These are phyloP conservation scores for Ricordea florida DNA, from an alignment of 92 coral and sea anemone genomes.

Conservation along the genomic window DNA sequence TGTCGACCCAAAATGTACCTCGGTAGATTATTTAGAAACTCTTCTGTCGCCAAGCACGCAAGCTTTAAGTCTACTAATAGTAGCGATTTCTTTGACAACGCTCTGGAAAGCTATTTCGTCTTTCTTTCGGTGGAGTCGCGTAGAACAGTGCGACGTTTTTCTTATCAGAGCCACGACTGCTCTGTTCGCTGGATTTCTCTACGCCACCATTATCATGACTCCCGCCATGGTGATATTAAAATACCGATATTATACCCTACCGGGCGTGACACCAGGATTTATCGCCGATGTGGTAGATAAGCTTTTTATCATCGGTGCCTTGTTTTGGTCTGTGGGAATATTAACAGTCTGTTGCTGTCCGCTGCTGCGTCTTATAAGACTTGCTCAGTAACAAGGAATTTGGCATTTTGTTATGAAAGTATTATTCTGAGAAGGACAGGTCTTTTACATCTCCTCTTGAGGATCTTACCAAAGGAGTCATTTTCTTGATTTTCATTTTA, in stretches of 20 bases:
- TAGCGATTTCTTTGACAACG: slow-evolving; percentile 79
- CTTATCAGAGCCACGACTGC: slow-evolving; percentile 83
- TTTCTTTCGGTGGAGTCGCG: slow-evolving; percentile 93
- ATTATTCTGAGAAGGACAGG: no score
- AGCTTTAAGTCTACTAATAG: slow-evolving; percentile 64
- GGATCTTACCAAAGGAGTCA: no score
- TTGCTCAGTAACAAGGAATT: slow-evolving; percentile 46
- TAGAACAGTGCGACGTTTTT: slow-evolving; percentile 80
- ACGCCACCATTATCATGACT: slow-evolving; percentile 74
- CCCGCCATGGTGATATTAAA: slow-evolving; percentile 88
- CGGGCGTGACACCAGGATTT: slow-evolving; percentile 80
- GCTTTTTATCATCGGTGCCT: slow-evolving; percentile 85
- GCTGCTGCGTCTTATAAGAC: slow-evolving; percentile 73
- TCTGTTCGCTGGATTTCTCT: slow-evolving; percentile 84
- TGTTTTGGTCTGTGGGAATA: slow-evolving; percentile 77
- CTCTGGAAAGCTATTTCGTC: slow-evolving; percentile 94
- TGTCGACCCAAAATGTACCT: slow-evolving; percentile 60
- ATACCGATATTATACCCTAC: slow-evolving; percentile 80
- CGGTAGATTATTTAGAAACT: slow-evolving; percentile 72
- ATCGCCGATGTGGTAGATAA: slow-evolving; percentile 65
- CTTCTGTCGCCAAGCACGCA: slow-evolving; percentile 64
- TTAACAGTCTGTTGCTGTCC: slow-evolving; percentile 88
- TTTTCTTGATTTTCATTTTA: no score
- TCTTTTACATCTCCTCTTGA: no score
- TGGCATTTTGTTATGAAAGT: no score